These are phyloP conservation scores for Aphrocallistes beatrix DNA, from an alignment of 37 sponge, comb jelly and placozoan species.

Conservation along the genomic window DNA sequence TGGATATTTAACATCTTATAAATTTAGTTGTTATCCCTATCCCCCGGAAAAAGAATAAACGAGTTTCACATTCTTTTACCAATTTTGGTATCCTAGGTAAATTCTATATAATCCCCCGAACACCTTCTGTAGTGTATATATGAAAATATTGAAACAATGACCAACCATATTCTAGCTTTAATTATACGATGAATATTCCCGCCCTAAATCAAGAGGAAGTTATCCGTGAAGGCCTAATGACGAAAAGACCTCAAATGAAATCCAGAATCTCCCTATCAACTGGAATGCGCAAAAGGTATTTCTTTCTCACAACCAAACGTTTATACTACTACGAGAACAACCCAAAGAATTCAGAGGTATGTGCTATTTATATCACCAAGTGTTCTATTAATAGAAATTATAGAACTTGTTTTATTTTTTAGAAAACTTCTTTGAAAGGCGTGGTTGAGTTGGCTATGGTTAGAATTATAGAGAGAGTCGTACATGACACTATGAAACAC, in stretches of 20 bases:
- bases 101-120: no score
- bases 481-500: not conserved
- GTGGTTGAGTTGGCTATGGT: not conserved
- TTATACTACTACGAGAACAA: constrained; percentile 1
- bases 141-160: not conserved
- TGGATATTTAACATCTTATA: no score
- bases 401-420: no score
- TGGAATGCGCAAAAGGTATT: not conserved
- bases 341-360: not conserved
- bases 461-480: not conserved
- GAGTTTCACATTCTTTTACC: no score
- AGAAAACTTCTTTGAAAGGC: not conserved
- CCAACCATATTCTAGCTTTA: no score
- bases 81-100: no score
- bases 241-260: constrained; percentile 10
- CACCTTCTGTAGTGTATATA: no score
- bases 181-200: no score
- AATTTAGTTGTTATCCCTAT: no score
- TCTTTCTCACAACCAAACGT: not conserved
- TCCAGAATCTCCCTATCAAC: not conserved
- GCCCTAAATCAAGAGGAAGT: not conserved
- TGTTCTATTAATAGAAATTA: no score
- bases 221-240: not conserved
- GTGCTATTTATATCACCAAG: no score
- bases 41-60: no score